Evolutionary conservation across 2,888 invertebrate species (phyloP), one percentile per base, ranked within the genome.

Genomic region (Caenorhabditis sp.): DNA sequence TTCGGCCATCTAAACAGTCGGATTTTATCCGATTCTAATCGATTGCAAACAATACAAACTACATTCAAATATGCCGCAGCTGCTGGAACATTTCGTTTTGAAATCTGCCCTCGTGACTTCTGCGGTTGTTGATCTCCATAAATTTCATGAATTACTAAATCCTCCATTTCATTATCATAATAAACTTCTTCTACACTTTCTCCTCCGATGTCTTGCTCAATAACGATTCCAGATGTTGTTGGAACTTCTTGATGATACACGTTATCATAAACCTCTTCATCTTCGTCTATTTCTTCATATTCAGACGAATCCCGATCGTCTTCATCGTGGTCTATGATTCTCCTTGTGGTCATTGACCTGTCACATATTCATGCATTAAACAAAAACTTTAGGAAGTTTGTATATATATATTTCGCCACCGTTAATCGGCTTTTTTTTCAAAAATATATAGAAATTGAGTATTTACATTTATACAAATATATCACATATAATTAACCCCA

Each of bases 1-100:
- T 69, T 70, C 17, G 76, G 76, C 76, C 76, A 76, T 59, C 64
- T 69, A 59, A 76, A 76, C 0, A 76, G 60, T 38, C 70, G 69
- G 43, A 70, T 68, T 53, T 76, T 76, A n/a, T 69, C 66, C 1
- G 69, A 69, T 57, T 76, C 67, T 1, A 60, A 36, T 27, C 76
- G 50, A 21, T 50, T 57, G 31, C 76, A 76, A 12, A 76, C 67
- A 21, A 68, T 62, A 62, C 76, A 76, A 4, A 49, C 17, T 5
- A 61, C 26, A 12, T 49, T 20, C 3, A 36, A 17, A 21, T 52
- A 21, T 21, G n/a, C 52, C 23, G 8, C 4, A 20, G 8, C 21
- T n/a, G 21, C 7, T 21, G 52, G 4, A 20, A 52, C 10, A 31
- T 10, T 21, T 52, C 52, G 20, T 21, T 20, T 52, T 21, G 23